Evolutionary conservation across 2,113 vertebrate genomes (phyloP).

Genomic region (Saguinus midas): DNA sequence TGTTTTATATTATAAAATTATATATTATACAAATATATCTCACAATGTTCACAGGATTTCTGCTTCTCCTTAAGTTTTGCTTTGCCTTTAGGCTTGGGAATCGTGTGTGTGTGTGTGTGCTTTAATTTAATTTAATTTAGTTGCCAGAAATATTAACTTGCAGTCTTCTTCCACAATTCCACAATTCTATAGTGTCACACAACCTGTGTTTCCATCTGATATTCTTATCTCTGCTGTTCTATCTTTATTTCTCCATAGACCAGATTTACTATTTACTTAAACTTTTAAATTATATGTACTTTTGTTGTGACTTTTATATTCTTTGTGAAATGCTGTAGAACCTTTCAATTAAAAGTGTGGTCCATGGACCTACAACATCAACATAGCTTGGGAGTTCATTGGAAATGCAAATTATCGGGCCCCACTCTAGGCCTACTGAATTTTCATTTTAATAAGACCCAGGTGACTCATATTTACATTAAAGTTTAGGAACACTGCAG

Average conservation of each 20-base stretch:
- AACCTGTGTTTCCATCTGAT: not conserved
- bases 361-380: not conserved
- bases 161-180: not conserved
- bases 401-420: not conserved
- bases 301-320: not conserved
- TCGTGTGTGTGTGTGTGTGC: not conserved
- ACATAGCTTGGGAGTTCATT: not conserved
- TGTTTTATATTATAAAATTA: not conserved
- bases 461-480: not conserved
- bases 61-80: not conserved
- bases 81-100: not conserved
- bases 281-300: not conserved
- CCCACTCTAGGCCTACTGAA: not conserved
- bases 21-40: not conserved
- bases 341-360: not conserved
- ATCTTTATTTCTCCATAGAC: not conserved
- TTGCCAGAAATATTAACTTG: not conserved
- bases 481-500: not conserved
- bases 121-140: not conserved
- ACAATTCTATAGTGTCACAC: not conserved
- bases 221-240: not conserved
- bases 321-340: not conserved
- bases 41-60: not conserved
- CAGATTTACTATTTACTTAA: not conserved
- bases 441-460: not conserved